Evolutionary conservation across 2,113 vertebrate genomes (phyloP).

Genomic region (Rhizomys pruinosus): DNA sequence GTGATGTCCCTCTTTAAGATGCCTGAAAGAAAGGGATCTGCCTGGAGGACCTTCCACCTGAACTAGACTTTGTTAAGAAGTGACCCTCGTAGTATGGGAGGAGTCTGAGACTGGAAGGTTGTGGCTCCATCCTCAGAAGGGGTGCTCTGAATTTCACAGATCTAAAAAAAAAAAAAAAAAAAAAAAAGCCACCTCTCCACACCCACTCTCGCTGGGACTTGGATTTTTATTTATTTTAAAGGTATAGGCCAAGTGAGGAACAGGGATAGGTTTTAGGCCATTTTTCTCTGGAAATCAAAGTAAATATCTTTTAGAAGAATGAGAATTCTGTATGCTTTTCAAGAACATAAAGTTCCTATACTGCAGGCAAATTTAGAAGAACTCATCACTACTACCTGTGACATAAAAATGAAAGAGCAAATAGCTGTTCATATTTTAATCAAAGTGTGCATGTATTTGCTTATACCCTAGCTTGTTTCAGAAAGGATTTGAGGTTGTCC

Average conservation of each 20-base stretch:
- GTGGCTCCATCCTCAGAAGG: not conserved
- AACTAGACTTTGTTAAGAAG: not conserved
- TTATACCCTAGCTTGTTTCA: slow-evolving; percentile 6
- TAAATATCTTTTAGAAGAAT: slow-evolving; percentile 2
- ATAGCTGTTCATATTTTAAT: slow-evolving; percentile 23
- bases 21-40: not conserved
- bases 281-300: slow-evolving; percentile 43
- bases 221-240: not conserved
- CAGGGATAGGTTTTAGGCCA: not conserved
- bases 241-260: not conserved
- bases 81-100: not conserved
- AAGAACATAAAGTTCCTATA: not conserved
- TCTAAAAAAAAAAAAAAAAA: not conserved
- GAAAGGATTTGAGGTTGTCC: not conserved
- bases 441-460: not conserved
- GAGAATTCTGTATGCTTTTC: not conserved
- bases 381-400: not conserved
- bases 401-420: slow-evolving; percentile 37
- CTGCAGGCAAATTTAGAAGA: slow-evolving; percentile 16
- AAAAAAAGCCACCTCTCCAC: not conserved
- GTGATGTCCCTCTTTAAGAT: slow-evolving; percentile 26
- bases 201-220: not conserved
- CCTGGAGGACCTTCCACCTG: slow-evolving; percentile 16
- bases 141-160: not conserved
- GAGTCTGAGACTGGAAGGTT: not conserved